phyloP scores from a whole-genome alignment of 2,888 invertebrate species.

The Lamproptera curius region DNA sequence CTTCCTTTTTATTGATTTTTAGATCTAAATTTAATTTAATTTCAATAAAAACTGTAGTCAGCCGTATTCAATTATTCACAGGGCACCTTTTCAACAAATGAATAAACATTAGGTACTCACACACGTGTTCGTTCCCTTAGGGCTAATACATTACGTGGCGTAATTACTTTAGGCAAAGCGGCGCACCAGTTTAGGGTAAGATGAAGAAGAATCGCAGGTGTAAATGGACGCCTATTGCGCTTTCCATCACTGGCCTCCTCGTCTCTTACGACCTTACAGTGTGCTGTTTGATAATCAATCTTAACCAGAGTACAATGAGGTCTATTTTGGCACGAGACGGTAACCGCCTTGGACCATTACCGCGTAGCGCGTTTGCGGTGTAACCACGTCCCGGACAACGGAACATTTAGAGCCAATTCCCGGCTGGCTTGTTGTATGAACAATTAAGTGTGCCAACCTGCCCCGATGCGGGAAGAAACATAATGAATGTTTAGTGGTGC shows the following conservation, averaged over 20 bases:
- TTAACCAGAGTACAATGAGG: constrained; percentile 46
- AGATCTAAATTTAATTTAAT: no score
- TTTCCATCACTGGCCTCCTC: constrained; percentile 58
- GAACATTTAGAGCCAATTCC: constrained; percentile 72
- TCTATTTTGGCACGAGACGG: constrained; percentile 49
- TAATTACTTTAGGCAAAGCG: constrained; percentile 74
- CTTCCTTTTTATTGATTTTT: no score
- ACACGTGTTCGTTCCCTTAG: constrained; percentile 71
- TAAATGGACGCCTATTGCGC: constrained; percentile 69
- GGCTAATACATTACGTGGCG: constrained; percentile 73
- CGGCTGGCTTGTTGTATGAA: constrained; percentile 73
- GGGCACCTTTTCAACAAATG: no score
- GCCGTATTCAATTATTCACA: no score
- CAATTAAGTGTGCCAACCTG: constrained; percentile 71
- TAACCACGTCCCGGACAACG: constrained; percentile 61
- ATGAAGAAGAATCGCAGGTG: constrained; percentile 76
- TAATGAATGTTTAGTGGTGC: constrained; percentile 63
- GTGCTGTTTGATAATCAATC: constrained; percentile 38
- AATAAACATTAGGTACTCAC: no score
- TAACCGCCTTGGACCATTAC: constrained; percentile 42
- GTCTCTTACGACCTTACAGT: constrained; percentile 26
- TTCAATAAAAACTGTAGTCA: no score
- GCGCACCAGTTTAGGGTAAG: constrained; percentile 69
- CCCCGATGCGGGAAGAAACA: constrained; percentile 59
- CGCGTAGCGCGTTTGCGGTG: constrained; percentile 58